Evolutionary conservation across 2,797 vertebrate species (phyloP), one percentile per base, ranked within the genome.

Genomic region (Melanotaenia parkinsoni): DNA sequence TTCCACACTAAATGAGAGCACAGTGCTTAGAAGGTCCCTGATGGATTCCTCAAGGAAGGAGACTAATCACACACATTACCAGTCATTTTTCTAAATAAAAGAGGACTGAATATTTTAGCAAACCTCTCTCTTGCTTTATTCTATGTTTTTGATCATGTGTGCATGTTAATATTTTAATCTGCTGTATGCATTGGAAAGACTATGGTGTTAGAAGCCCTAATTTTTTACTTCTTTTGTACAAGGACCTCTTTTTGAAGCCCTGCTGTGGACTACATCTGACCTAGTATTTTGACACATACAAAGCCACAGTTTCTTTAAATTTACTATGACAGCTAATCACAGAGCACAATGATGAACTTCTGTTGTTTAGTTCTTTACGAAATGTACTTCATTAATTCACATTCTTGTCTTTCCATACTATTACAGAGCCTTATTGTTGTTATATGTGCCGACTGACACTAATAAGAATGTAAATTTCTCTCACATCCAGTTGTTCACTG

Each of bases 1-100:
- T 86, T 83, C 72, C 85, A 86, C 63, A 66, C 66, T 73, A 82
- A 85, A 81, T 89, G 86, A 91, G 84, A 87, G 63, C 78, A 50
- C 11, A 35, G 69, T n/a, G 70, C 73, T 72, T 3, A 13, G 32
- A 28, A 33, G 72, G 60, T 43, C 57, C 74, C 74, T 38, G 53
- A 33, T 38, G 56, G 66, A 59, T 60, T 62, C 74, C 71, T 40
- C 33, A 78, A 77, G 72, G 63, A 57, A 28, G 69, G 62, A 61
- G 57, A 24, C 28, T 45, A 73, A 78, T 71, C 82, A 40, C 67
- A 76, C 43, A 60, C 45, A 47, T 74, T 67, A 67, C n/a, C 37
- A 53, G 37, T 37, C 20, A 45, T 76, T 72, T 80, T 76, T 59
- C 32, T 63, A 53, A 66, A 35, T 6, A 40, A 54, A 53, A 38